Evolutionary conservation across 1,140 invertebrate species (phyloP).

Genomic region (Scaptodrosophila lebanonensis): DNA sequence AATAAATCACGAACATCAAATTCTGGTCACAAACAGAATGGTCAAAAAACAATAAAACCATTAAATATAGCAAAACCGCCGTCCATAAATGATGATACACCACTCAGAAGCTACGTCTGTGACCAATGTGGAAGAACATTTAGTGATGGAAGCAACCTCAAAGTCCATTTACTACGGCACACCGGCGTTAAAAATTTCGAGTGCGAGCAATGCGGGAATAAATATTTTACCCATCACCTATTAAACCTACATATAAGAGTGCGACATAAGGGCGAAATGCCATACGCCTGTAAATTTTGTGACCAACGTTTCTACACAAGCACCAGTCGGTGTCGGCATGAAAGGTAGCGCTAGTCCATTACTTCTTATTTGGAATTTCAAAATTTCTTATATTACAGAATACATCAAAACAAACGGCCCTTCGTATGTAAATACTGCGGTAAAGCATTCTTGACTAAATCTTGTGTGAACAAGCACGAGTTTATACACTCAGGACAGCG

Average conservation of each 20-base stretch:
- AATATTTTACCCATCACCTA: conserved; percentile 18
- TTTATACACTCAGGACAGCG: conserved; percentile 19
- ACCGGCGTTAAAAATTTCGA: conserved; percentile 21
- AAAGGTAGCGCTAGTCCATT: conserved; percentile 6
- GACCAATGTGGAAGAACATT: conserved; percentile 31
- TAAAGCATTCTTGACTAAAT: conserved; percentile 12
- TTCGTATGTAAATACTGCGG: conserved; percentile 25
- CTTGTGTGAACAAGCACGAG: conserved; percentile 28
- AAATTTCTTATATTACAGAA: not conserved
- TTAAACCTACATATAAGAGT: conserved; percentile 26
- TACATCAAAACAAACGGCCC: conserved; percentile 4
- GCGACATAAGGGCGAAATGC: conserved; percentile 29
- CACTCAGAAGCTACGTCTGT: not conserved
- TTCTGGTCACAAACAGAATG: too few relatives aligned
- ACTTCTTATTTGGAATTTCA: not conserved
- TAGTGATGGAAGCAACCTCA: conserved; percentile 18
- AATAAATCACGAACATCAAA: too few relatives aligned
- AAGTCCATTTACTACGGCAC: conserved; percentile 28
- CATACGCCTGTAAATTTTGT: conserved; percentile 33
- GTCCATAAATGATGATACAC: too few relatives aligned
- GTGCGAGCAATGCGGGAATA: conserved; percentile 15
- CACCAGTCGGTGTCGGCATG: conserved; percentile 19
- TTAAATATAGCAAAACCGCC: too few relatives aligned
- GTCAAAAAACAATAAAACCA: too few relatives aligned
- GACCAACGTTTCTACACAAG: conserved; percentile 22